Conservation (phyloP, 1,140 invertebrate species). For the Microvelia longipes region DNA sequence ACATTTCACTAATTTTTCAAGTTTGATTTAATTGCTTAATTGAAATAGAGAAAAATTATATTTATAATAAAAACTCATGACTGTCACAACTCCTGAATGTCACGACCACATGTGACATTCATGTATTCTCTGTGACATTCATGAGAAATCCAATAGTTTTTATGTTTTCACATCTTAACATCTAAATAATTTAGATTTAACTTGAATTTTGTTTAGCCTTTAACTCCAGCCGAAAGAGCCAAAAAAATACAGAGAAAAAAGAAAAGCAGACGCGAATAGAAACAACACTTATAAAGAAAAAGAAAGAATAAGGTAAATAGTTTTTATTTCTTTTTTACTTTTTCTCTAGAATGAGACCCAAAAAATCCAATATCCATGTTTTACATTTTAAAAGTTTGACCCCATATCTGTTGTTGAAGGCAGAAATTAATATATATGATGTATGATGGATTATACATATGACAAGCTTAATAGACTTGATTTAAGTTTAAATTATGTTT, state of each 20-base stretch:
- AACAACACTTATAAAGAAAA: not conserved
- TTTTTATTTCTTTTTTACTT: not conserved
- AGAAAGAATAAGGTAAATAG: not conserved
- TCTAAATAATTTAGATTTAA: not conserved
- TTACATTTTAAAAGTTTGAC: no score
- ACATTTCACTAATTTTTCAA: no score
- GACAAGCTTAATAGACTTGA: not conserved
- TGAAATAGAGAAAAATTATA: not conserved
- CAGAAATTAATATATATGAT: not conserved
- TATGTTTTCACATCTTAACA: not conserved
- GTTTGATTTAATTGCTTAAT: no score
- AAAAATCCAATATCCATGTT: not conserved
- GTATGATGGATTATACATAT: not conserved
- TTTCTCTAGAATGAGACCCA: not conserved
- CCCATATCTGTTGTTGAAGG: no score
- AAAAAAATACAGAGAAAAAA: not conserved
- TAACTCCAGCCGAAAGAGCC: not conserved
- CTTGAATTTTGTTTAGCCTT: not conserved
- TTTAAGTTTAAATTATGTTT: not conserved
- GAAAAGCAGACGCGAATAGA: not conserved
- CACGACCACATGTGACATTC: not conserved
- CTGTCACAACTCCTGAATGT: not conserved
- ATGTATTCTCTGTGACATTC: not conserved
- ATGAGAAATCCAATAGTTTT: not conserved
- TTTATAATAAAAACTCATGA: not conserved